Conservation (phyloP, 2,113 vertebrate genomes). For the Zingel zingel region DNA sequence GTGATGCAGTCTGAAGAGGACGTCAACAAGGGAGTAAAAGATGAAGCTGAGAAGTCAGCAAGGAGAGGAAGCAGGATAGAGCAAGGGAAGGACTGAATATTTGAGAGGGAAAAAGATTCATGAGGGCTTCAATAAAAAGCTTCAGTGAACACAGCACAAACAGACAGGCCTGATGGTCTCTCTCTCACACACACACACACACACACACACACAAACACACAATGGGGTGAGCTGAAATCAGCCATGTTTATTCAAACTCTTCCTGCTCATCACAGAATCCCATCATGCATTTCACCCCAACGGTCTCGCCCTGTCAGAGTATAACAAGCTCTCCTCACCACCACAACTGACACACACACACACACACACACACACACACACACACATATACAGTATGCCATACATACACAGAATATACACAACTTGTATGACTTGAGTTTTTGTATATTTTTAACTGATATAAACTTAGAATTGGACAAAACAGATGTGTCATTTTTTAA, state of each 20-base stretch:
- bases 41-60: constrained; percentile 42
- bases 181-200: constrained; percentile 30
- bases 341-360: too few species aligned
- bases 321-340: constrained; percentile 71
- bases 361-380: constrained; percentile 8
- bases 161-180: constrained; percentile 55
- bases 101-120: constrained; percentile 72
- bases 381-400: neutral
- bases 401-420: constrained; percentile 10
- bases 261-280: constrained; percentile 74
- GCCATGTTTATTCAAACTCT: constrained; percentile 76
- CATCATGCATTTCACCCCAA: constrained; percentile 79
- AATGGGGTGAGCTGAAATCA: constrained; percentile 49
- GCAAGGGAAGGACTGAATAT: constrained; percentile 49
- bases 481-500: neutral
- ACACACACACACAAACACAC: constrained; percentile 32
- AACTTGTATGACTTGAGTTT: neutral
- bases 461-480: neutral
- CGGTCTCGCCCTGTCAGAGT: constrained; percentile 71
- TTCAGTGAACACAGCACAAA: constrained; percentile 72
- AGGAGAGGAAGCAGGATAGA: constrained; percentile 17
- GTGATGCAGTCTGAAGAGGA: constrained; percentile 40
- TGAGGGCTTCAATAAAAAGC: constrained; percentile 76
- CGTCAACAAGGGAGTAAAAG: constrained; percentile 35
- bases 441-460: neutral